phyloP scores from a whole-genome alignment of 2,888 invertebrate species.

The Oligia strigilis region DNA sequence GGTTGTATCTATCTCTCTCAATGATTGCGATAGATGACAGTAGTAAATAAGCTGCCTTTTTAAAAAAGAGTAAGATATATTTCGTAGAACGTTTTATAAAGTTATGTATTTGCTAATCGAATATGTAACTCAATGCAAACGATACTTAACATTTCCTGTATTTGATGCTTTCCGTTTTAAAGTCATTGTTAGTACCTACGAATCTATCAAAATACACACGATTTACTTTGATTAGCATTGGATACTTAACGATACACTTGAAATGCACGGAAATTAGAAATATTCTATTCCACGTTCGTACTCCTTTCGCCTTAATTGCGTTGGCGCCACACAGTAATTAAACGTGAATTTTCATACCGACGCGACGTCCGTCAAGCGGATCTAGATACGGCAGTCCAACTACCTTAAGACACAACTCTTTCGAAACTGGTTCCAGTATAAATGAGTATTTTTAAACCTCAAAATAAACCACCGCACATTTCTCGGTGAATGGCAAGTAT shows the following conservation, averaged over 20 bases:
- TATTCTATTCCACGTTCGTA: constrained; percentile 64
- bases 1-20: background rate
- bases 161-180: background rate
- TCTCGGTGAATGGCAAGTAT: constrained; percentile 75
- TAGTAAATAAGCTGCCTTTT: background rate
- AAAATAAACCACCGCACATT: constrained; percentile 69
- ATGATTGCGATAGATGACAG: background rate
- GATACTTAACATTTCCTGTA: background rate
- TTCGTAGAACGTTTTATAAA: background rate
- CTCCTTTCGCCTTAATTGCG: constrained; percentile 57
- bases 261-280: constrained; percentile 61
- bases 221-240: constrained; percentile 44
- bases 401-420: constrained; percentile 51
- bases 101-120: background rate
- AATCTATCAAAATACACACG: constrained; percentile 19
- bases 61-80: too few relatives aligned
- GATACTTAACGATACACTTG: constrained; percentile 33
- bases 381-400: constrained; percentile 54
- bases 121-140: background rate
- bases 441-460: constrained; percentile 67
- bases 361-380: constrained; percentile 53
- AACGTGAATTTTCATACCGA: constrained; percentile 60
- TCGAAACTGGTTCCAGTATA: constrained; percentile 67
- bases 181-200: background rate
- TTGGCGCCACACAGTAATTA: constrained; percentile 64